Evolutionary conservation across 2,888 invertebrate genomes (phyloP).

Genomic region (Beris morrisii): DNA sequence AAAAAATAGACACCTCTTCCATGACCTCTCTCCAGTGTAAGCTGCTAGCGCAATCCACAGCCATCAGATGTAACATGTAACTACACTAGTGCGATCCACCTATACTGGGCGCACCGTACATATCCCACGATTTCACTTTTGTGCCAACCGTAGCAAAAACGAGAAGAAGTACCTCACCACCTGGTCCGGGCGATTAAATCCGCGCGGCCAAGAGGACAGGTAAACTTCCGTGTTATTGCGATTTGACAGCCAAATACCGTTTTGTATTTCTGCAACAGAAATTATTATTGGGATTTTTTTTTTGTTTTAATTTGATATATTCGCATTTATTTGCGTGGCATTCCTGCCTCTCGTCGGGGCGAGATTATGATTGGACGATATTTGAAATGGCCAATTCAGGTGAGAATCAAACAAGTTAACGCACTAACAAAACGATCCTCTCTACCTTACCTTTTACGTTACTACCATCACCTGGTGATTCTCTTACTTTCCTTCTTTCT

Average conservation of each 20-base stretch:
- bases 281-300: slow-evolving; percentile 1
- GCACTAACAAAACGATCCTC: too few relatives aligned
- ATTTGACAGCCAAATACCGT: slow-evolving; percentile 20
- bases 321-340: not conserved
- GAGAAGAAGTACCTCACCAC: not conserved
- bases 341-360: not conserved
- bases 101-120: slow-evolving; percentile 3
- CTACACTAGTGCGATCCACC: not conserved
- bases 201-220: slow-evolving; percentile 1
- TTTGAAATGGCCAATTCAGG: too few relatives aligned
- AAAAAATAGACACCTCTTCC: slow-evolving; percentile 15
- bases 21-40: slow-evolving; percentile 23
- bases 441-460: too few relatives aligned
- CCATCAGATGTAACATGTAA: not conserved
- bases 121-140: slow-evolving; percentile 37
- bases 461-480: too few relatives aligned
- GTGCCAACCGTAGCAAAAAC: not conserved
- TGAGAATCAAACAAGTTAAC: too few relatives aligned
- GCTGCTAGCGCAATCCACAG: too few relatives aligned
- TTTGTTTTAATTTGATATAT: not conserved
- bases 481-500: too few relatives aligned
- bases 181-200: not conserved
- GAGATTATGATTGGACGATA: slow-evolving; percentile 18
- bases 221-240: slow-evolving; percentile 32
- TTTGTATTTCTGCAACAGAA: not conserved